Conservation (phyloP, 2,888 invertebrate genomes). For the Trisateles emortualis region DNA sequence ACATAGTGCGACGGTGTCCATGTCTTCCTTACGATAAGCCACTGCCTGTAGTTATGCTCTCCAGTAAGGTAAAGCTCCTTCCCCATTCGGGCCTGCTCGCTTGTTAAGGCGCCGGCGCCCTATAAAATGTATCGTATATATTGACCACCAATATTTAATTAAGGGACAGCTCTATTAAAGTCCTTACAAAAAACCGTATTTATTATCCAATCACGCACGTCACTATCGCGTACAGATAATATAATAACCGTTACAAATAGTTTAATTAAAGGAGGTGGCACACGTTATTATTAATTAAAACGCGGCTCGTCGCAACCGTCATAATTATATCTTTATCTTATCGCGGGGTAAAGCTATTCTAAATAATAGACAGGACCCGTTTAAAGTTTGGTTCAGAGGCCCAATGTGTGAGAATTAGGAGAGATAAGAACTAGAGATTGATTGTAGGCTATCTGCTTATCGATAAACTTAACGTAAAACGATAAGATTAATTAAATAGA, state of each 20-base stretch:
- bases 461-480: slow-evolving; percentile 54
- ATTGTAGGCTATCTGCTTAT: slow-evolving; percentile 47
- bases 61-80: too few species aligned
- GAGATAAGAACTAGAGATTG: slow-evolving; percentile 63
- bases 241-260: slow-evolving; percentile 56
- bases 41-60: too few species aligned
- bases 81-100: too few species aligned
- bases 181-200: slow-evolving; percentile 32
- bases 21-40: too few species aligned
- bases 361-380: slow-evolving; percentile 62
- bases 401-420: slow-evolving; percentile 63
- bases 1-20: too few species aligned
- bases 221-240: slow-evolving; percentile 46
- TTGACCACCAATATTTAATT: slow-evolving; percentile 28
- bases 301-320: slow-evolving; percentile 51
- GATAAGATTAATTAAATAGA: slow-evolving; percentile 44
- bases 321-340: slow-evolving; percentile 67
- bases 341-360: slow-evolving; percentile 62
- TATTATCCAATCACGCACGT: slow-evolving; percentile 30
- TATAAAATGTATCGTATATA: not conserved
- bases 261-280: slow-evolving; percentile 53
- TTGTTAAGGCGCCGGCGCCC: too few species aligned
- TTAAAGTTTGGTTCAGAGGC: slow-evolving; percentile 58
- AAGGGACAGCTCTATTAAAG: slow-evolving; percentile 14
- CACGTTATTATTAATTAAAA: slow-evolving; percentile 56